Evolutionary conservation across 2,888 invertebrate genomes (phyloP).

Genomic region (Dromius quadrimaculatus): DNA sequence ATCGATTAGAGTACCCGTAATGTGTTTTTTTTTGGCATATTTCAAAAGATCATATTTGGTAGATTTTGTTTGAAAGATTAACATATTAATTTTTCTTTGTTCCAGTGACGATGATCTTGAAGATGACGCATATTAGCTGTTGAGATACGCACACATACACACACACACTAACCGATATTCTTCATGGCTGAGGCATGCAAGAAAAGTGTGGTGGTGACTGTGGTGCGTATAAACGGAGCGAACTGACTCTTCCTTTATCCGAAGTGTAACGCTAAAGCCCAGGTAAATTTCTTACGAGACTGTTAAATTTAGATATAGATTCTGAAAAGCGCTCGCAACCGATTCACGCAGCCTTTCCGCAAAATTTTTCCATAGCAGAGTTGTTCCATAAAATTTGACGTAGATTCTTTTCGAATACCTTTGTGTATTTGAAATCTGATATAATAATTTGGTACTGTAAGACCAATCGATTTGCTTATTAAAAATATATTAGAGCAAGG

Average conservation of each 20-base stretch:
- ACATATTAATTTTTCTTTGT: slow-evolving; percentile 16
- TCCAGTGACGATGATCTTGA: slow-evolving; percentile 48
- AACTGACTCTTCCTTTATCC: slow-evolving; percentile 23
- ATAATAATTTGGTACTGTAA: no score
- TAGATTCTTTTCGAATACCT: no score
- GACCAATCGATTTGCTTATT: no score
- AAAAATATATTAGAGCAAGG: no score
- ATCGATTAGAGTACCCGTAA: no score
- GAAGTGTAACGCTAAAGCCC: slow-evolving; percentile 15
- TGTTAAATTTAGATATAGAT: slow-evolving; percentile 16
- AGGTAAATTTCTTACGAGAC: slow-evolving; percentile 39
- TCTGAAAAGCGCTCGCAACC: slow-evolving; percentile 23
- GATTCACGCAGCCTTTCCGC: slow-evolving; percentile 45
- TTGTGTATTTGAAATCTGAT: no score
- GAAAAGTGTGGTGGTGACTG: slow-evolving; percentile 29
- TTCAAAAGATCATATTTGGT: no score
- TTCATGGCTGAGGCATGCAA: no score
- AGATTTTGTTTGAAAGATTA: no score
- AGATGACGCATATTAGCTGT: slow-evolving; percentile 46
- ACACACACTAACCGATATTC: background rate
- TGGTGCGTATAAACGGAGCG: slow-evolving; percentile 20
- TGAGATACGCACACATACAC: background rate
- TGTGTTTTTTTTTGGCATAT: no score
- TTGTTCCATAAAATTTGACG: background rate
- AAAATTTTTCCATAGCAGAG: slow-evolving; percentile 14